These are phyloP conservation scores for Aphaenogaster floridana DNA, from an alignment of 1,140 invertebrate species.

Conservation along the genomic window DNA sequence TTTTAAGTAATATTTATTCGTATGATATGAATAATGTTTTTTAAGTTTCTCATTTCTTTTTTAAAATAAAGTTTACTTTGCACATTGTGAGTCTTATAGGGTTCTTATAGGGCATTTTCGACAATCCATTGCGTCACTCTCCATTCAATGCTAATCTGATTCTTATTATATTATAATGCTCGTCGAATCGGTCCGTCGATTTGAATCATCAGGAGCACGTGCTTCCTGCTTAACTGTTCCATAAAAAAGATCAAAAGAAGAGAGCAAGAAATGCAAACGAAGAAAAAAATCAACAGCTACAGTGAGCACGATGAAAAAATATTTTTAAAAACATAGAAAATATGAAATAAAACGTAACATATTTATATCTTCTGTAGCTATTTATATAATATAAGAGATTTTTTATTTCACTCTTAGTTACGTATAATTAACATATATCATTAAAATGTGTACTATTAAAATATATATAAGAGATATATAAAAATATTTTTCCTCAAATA, in stretches of 20 bases:
- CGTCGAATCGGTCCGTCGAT: constrained; percentile 78
- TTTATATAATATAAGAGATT: not conserved
- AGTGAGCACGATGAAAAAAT: not conserved
- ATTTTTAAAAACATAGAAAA: not conserved
- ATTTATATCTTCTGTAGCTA: not conserved
- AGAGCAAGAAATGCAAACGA: not conserved
- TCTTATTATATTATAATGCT: constrained; percentile 87
- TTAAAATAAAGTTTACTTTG: constrained; percentile 75
- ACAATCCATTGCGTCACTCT: constrained; percentile 81
- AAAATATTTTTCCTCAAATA: not conserved
- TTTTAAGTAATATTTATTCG: constrained; percentile 9
- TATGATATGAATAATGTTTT: not conserved
- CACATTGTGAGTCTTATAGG: constrained; percentile 57
- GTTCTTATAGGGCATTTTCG: constrained; percentile 80
- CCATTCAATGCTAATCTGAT: constrained; percentile 87
- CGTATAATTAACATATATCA: not conserved
- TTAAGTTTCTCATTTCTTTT: not conserved
- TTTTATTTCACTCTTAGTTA: not conserved
- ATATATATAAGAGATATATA: not conserved
- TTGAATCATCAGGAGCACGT: constrained; percentile 78
- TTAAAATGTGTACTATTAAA: constrained; percentile 6
- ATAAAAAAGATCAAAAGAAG: not conserved
- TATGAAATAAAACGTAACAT: not conserved
- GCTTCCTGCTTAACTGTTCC: constrained; percentile 69
- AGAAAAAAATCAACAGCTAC: not conserved